These are phyloP conservation scores for Parelbella ahira DNA, from an alignment of 2,888 invertebrate genomes.

Conservation along the genomic window DNA sequence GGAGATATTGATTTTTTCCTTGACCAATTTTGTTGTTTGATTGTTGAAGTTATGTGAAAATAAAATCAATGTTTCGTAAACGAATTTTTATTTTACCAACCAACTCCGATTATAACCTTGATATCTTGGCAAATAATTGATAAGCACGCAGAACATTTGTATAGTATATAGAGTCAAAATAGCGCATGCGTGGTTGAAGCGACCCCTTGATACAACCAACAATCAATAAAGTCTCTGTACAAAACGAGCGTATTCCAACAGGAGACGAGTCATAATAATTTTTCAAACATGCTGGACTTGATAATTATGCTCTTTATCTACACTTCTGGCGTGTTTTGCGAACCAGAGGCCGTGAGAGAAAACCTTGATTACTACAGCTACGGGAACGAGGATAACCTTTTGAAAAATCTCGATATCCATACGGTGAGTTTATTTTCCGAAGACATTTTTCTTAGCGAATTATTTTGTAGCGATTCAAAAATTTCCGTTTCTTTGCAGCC, in stretches of 20 bases:
- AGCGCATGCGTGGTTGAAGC: constrained; percentile 58
- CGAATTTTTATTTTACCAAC: constrained; percentile 36
- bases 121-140: constrained; percentile 33
- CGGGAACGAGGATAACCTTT: constrained; percentile 60
- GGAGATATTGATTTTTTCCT: constrained; percentile 35
- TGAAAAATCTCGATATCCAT: constrained; percentile 64
- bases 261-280: constrained; percentile 54
- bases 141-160: constrained; percentile 31
- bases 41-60: constrained; percentile 52
- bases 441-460: constrained; percentile 9
- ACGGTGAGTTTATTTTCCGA: constrained; percentile 66
- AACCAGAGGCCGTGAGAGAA: constrained; percentile 71
- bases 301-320: constrained; percentile 44
- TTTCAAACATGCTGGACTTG: constrained; percentile 51
- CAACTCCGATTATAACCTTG: constrained; percentile 50
- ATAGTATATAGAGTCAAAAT: constrained; percentile 16
- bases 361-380: constrained; percentile 72
- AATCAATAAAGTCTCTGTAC: constrained; percentile 60
- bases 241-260: constrained; percentile 44
- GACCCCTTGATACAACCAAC: constrained; percentile 33
- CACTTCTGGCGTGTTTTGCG: constrained; percentile 49
- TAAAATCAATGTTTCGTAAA: constrained; percentile 54
- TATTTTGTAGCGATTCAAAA: too few relatives aligned
- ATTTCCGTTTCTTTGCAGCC: constrained; percentile 49
- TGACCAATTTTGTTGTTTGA: constrained; percentile 47